Base-by-base conservation (phyloP, 2,113 vertebrate genomes). In the Phrynosoma blainvillii region DNA sequence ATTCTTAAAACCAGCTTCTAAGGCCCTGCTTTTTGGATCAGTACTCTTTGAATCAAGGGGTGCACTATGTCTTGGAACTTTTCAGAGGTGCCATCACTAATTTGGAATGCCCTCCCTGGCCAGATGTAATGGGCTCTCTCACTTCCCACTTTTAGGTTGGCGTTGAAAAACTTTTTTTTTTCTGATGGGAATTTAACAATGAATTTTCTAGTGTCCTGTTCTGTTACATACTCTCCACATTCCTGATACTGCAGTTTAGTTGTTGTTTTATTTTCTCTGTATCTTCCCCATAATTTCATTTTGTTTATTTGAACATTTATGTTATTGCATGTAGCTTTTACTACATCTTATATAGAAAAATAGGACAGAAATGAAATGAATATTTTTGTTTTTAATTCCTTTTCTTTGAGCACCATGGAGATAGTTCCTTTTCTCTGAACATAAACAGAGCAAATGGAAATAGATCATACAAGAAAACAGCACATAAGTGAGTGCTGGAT, bases 381-480 rank as follows among this genome's bases (percentile, higher is more conserved):
- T 62, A 62, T 25, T 25, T 47, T 76, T n/a, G 23, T 21, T 62
- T 85, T 76, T 71, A 59, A 12, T 13, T 25, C 73, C 32, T 10
- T 84, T 84, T 56, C 65, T 30, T 27, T 87, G 68, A 40, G 52
- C n/a, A 10, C 66, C 14, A 21, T 73, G 77, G n/a, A 7, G 25
- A 59, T 13, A 56, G 13, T n/a, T 80, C n/a, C 25, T 80, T 79
- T 71, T 14, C 47, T 56, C 36, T 73, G 68, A 71, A 87, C 32
- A 87, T 79, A 87, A 71, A 87, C 12, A 87, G n/a, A 30, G 75
- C 11, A 23, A 71, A 73, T 70, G 47, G 70, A 79, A 68, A 36
- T 20, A 20, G 32, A 2, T 62, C 59, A 62, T 16, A 62, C 6
- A 47, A 85, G 52, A 59, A 47, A 77, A 65, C 23, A 66, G 27